Evolutionary conservation across 2,113 vertebrate genomes (phyloP).

Genomic region (Edolisoma coerulescens): DNA sequence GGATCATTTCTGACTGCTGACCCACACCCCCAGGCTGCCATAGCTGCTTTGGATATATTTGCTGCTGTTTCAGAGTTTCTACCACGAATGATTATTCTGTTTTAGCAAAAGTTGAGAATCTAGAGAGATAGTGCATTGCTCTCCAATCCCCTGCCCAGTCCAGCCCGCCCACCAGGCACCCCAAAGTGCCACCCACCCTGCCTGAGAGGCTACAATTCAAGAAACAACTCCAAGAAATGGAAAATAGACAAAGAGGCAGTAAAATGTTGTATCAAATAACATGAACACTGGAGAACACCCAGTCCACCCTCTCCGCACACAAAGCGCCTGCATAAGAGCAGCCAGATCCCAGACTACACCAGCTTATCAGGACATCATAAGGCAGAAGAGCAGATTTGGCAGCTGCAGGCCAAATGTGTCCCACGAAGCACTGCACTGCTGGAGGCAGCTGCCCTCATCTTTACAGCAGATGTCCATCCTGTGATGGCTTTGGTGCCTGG

Average conservation of each 20-base stretch:
- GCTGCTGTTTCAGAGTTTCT: background rate
- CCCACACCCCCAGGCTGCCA: background rate
- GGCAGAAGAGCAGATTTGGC: slow-evolving; percentile 26
- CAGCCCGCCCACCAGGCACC: background rate
- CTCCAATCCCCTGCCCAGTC: background rate
- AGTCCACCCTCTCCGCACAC: background rate
- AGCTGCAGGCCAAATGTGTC: slow-evolving; percentile 45
- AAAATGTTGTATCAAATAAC: background rate
- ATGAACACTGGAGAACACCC: background rate
- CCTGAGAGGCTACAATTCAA: background rate
- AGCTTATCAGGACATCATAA: slow-evolving; percentile 14
- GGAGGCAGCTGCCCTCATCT: slow-evolving; percentile 38
- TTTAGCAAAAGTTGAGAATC: background rate
- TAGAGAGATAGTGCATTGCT: background rate
- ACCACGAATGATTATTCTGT: background rate
- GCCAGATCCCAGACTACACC: background rate
- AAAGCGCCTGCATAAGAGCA: background rate
- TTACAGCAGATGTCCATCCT: slow-evolving; percentile 30
- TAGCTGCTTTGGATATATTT: background rate
- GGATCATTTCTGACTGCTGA: slow-evolving; percentile 29
- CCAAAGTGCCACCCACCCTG: background rate
- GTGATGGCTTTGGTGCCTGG: background rate
- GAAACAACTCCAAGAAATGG: background rate
- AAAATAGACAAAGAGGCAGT: slow-evolving; percentile 15
- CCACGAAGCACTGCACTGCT: slow-evolving; percentile 7